Conservation (phyloP, 2,888 invertebrate genomes). For the Hymenopus coronatus region DNA sequence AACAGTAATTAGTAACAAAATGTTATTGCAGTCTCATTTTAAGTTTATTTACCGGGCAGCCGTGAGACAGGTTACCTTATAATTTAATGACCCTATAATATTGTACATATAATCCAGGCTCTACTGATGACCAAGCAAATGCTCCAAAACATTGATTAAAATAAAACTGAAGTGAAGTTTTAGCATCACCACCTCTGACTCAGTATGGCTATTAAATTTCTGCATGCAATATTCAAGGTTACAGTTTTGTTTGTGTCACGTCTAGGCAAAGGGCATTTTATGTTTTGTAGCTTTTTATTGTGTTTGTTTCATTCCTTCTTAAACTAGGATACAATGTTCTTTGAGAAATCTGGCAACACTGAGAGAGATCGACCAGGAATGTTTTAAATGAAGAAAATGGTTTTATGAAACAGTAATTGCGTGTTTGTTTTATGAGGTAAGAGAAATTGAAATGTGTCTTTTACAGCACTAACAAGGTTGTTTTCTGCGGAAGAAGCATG, state of each 20-base stretch:
- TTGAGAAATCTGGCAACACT: constrained; percentile 48
- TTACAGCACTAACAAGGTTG: neutral
- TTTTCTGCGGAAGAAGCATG: neutral
- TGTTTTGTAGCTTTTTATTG: neutral
- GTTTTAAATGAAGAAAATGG: constrained; percentile 35
- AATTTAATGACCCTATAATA: no score
- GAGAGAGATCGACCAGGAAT: constrained; percentile 44
- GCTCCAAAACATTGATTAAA: no score
- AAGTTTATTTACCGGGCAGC: no score
- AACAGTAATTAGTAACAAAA: no score
- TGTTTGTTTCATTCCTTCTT: constrained; percentile 33
- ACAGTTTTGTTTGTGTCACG: neutral
- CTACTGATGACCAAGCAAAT: no score
- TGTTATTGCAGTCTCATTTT: no score
- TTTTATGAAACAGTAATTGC: neutral
- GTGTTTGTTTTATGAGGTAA: constrained; percentile 6
- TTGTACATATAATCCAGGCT: no score
- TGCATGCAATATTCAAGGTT: no score
- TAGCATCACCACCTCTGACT: no score
- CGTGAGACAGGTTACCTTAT: no score
- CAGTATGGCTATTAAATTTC: no score
- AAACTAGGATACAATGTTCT: constrained; percentile 54
- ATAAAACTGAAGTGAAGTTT: no score
- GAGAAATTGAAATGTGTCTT: neutral
- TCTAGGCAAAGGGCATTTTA: neutral